A percentile compares a stretch with the other conserved stretches of the same genome.
These are phyloP conservation scores for Enteromius treurensis DNA, from an alignment of 2,797 vertebrate species.

Conservation along the genomic window DNA sequence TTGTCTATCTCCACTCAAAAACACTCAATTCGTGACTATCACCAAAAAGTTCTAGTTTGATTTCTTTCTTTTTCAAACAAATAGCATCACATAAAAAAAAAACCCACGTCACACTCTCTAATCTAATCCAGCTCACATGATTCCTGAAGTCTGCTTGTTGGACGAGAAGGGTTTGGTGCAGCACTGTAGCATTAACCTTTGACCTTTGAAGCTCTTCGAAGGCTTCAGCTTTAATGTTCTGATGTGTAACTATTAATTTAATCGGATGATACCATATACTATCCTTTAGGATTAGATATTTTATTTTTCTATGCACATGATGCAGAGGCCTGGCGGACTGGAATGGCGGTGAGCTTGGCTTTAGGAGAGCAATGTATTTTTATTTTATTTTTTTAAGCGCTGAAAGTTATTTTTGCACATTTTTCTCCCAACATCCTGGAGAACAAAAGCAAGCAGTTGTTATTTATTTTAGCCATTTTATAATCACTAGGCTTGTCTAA, in stretches of 20 bases:
- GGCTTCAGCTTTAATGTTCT: constrained; percentile 71
- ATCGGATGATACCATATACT: constrained; percentile 76
- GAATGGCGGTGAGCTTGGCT: constrained; percentile 66
- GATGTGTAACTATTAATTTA: constrained; percentile 82
- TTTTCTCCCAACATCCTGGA: constrained; percentile 30
- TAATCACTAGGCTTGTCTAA: constrained; percentile 2
- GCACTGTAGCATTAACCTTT: constrained; percentile 76
- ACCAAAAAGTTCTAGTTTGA: neutral
- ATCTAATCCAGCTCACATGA: constrained; percentile 35
- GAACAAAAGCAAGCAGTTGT: constrained; percentile 47
- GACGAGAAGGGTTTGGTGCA: constrained; percentile 64
- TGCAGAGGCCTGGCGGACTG: constrained; percentile 75
- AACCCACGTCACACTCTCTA: neutral
- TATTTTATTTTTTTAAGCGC: constrained; percentile 44
- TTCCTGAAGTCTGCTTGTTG: constrained; percentile 41
- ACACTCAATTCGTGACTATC: neutral
- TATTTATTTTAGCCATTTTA: constrained; percentile 47
- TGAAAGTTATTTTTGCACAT: constrained; percentile 46
- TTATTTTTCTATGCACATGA: constrained; percentile 78
- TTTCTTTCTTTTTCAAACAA: neutral
- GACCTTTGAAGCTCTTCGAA: constrained; percentile 57
- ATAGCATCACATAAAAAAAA: neutral
- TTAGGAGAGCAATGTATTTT: constrained; percentile 55
- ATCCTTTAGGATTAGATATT: constrained; percentile 70
- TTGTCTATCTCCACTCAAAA: neutral